Percentiles rank a stretch among this genome's conserved stretches.
These are phyloP conservation scores for Nemurella pictetii DNA, from an alignment of 2,888 invertebrate species.

Conservation along the genomic window DNA sequence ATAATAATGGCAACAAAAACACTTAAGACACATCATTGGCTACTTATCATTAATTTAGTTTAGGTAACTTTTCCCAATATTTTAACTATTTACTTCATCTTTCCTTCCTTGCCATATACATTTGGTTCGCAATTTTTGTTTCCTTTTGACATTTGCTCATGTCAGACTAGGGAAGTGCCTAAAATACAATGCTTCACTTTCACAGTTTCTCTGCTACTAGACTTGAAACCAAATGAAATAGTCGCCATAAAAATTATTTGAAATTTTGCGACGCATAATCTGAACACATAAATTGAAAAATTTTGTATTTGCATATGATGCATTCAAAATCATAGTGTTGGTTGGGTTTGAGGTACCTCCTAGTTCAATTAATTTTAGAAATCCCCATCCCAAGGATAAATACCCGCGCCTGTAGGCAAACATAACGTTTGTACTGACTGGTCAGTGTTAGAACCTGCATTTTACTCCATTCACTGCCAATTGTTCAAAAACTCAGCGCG, in stretches of 20 bases:
- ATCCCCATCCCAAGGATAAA: background rate
- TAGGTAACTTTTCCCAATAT: constrained; percentile 35
- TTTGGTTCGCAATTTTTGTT: background rate
- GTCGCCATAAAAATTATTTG: background rate
- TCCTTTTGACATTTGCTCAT: constrained; percentile 24
- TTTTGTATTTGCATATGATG: background rate
- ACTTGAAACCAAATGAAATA: background rate
- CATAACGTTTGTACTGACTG: background rate
- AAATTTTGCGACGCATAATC: background rate
- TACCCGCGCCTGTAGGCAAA: background rate
- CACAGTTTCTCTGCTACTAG: background rate
- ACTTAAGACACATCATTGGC: constrained; percentile 43
- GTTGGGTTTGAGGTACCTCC: background rate
- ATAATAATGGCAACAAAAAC: constrained; percentile 40
- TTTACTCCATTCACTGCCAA: background rate
- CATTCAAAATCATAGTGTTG: background rate
- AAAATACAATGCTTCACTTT: constrained; percentile 4
- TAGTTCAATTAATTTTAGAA: background rate
- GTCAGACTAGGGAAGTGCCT: constrained; percentile 17
- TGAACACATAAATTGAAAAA: background rate
- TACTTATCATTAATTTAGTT: constrained; percentile 36
- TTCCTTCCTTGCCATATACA: background rate
- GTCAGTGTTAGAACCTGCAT: background rate
- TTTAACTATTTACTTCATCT: background rate
- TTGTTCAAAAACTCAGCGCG: background rate